phyloP scores from a whole-genome alignment of 2,888 invertebrate species.

The Philereme transversata region DNA sequence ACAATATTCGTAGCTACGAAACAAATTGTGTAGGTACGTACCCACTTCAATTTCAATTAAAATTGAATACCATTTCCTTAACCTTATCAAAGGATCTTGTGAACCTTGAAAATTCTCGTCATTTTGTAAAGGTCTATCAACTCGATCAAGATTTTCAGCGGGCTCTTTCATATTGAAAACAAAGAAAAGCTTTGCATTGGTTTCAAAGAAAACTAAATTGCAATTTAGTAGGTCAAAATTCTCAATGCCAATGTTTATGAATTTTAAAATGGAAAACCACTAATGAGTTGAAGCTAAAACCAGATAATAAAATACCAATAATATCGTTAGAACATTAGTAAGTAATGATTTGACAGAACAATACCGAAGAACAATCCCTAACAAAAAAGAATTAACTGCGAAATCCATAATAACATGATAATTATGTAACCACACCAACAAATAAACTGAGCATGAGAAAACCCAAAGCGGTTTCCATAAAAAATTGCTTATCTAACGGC shows the following conservation, averaged over 20 bases:
- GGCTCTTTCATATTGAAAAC: too few species aligned
- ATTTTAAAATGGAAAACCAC: too few species aligned
- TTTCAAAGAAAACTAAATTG: too few species aligned
- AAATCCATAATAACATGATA: neutral
- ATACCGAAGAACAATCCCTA: neutral
- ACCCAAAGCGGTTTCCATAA: slow-evolving; percentile 28
- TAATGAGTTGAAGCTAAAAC: too few species aligned
- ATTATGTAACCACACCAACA: slow-evolving; percentile 22
- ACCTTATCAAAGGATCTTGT: slow-evolving; percentile 5
- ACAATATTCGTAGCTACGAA: too few species aligned
- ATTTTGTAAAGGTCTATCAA: neutral
- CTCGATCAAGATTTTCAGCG: slow-evolving; percentile 1
- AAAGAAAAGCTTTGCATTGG: too few species aligned
- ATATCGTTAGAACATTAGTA: too few species aligned
- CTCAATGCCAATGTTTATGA: neutral
- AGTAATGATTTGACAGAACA: slow-evolving; percentile 14
- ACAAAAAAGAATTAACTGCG: too few species aligned
- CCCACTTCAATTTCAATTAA: neutral
- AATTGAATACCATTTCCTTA: slow-evolving; percentile 7
- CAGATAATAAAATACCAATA: too few species aligned
- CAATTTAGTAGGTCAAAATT: too few species aligned
- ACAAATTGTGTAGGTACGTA: too few species aligned
- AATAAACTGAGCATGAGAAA: slow-evolving; percentile 20
- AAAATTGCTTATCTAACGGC: slow-evolving; percentile 34
- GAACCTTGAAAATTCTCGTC: slow-evolving; percentile 14